Percentiles rank a stretch among this genome's conserved stretches.
Evolutionary conservation across 2,113 vertebrate species (phyloP).

Genomic region (Bambusicola thoracicus): DNA sequence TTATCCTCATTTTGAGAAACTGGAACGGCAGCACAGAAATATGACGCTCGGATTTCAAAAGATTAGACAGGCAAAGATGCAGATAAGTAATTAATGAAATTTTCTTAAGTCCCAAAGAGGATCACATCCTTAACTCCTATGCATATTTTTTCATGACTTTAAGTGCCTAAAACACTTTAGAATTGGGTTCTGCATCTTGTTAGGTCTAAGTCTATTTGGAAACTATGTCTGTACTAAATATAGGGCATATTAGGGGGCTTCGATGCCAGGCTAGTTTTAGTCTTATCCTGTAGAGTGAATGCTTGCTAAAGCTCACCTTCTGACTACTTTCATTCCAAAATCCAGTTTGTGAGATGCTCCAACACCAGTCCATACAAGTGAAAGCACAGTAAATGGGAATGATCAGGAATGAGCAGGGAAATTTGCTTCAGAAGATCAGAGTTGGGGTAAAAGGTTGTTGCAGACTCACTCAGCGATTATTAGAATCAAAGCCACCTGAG

Average conservation of each 20-base stretch:
- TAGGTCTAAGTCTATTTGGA: not conserved
- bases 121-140: not conserved
- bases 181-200: not conserved
- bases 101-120: not conserved
- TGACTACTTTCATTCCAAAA: not conserved
- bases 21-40: not conserved
- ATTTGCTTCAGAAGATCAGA: not conserved
- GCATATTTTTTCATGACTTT: not conserved
- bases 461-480: not conserved
- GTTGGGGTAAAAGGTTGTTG: not conserved
- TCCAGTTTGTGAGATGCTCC: not conserved
- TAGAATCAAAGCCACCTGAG: not conserved
- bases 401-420: too few relatives aligned
- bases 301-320: not conserved
- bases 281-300: not conserved
- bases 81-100: not conserved
- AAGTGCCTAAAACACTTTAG: not conserved
- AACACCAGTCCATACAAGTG: not conserved
- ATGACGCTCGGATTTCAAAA: not conserved
- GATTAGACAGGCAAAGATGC: not conserved
- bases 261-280: not conserved
- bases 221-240: not conserved
- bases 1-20: constrained; percentile 20
- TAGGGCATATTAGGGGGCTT: not conserved
- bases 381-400: not conserved